A percentile compares a stretch with the other conserved stretches of the same genome.
Conservation (phyloP, 2,888 invertebrate species). For the Epicampocera succincta region DNA sequence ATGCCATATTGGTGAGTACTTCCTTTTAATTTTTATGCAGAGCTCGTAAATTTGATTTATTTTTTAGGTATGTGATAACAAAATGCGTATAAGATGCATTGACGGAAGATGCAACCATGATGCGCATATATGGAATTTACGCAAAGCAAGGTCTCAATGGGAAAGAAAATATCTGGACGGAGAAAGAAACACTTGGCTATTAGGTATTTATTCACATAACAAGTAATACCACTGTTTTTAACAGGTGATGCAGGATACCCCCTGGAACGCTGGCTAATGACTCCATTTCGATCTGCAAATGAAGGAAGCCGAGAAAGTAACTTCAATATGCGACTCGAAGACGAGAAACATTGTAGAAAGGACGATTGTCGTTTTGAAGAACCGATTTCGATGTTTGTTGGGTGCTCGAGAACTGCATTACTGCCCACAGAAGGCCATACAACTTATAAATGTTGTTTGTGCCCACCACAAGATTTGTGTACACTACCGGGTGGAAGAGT, state of each 20-base stretch:
- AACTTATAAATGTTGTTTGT: slow-evolving; percentile 23
- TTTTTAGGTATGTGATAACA: slow-evolving; percentile 18
- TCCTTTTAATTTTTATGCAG: no score
- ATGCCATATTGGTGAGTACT: slow-evolving; percentile 22
- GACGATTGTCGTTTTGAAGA: slow-evolving; percentile 32
- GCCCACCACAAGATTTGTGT: slow-evolving; percentile 8
- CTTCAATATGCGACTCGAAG: slow-evolving; percentile 21
- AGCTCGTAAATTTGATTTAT: not conserved
- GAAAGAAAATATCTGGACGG: slow-evolving; percentile 14
- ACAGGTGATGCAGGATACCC: slow-evolving; percentile 5
- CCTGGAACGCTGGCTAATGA: slow-evolving; percentile 33
- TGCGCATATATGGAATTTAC: no score
- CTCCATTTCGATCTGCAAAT: slow-evolving; percentile 21
- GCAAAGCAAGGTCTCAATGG: slow-evolving; percentile 26
- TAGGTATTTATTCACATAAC: not conserved
- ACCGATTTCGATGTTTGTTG: slow-evolving; percentile 48
- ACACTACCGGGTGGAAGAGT: not conserved
- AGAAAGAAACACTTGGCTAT: slow-evolving; percentile 10
- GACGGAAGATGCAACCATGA: no score
- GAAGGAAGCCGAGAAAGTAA: slow-evolving; percentile 18
- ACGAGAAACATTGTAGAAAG: slow-evolving; percentile 20
- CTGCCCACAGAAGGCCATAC: not conserved
- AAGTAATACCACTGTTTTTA: not conserved
- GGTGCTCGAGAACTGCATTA: slow-evolving; percentile 21
- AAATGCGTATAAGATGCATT: slow-evolving; percentile 5